Base-by-base conservation (phyloP, 2,888 invertebrate species). In the Euclidia mi region DNA sequence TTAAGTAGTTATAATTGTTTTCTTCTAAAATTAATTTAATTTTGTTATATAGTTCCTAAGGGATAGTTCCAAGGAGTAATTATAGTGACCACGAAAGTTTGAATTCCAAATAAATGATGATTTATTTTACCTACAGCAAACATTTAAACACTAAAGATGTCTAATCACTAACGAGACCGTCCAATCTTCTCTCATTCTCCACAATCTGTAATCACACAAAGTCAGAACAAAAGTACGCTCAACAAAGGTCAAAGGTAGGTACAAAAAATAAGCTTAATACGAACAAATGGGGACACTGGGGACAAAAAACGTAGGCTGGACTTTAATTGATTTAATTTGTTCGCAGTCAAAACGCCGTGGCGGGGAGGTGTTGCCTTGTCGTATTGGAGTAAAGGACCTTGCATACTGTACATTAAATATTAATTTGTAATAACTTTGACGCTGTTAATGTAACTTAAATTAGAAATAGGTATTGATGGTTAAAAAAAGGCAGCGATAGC, bases 291-390 rank as follows among this genome's bases (percentile, higher is more conserved):
- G 72, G 82, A 82, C 84, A 84, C 89, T 91, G 81, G 81, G 42
- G 59, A 72, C 68, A 71, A 87, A 90, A 91, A 88, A 85, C 81
- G 66, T 79, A 76, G 84, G 79, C 84, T 82, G 82, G 65, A 71
- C 85, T 83, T 84, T 92, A 93, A 93, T 93, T 93, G 92, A 93
- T 92, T 93, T 92, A 91, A 93, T 93, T 93, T 93, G 92, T 92
- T 81, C 77, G 69, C 79, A 90, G 90, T 90, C 91, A 89, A 92
- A 92, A 89, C 82, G 85, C 81, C 52, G 73, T 75, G 71, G 71
- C 53, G 73, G 72, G 74, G 80, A 83, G 82, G 85, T 84, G 85
- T 78, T 76, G 78, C 66, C 47, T 44, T 44, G 73, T 71, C 71
- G 57, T 45, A 53, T 59, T 38, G 28, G 29, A 17, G 9, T 71